Conservation (phyloP, 2,888 invertebrate species). For the Tetragonula carbonaria region DNA sequence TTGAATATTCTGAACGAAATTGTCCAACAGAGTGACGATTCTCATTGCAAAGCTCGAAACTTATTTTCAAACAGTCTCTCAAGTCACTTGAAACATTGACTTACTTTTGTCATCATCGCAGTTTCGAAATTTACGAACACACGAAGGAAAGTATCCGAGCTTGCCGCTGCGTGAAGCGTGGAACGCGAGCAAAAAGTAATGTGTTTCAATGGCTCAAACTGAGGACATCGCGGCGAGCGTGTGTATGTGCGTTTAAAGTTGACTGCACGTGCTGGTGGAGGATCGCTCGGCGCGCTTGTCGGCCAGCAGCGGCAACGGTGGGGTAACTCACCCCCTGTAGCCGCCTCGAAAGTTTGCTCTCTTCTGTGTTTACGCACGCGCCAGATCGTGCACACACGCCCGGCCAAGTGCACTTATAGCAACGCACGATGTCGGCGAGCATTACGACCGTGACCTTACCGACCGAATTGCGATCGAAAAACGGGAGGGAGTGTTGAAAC, state of each 20-base stretch:
- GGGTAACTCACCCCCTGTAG: conserved; percentile 58
- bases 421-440: conserved; percentile 32
- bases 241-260: conserved; percentile 46
- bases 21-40: neutral
- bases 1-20: neutral
- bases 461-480: conserved; percentile 43
- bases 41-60: neutral
- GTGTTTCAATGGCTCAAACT: conserved; percentile 30
- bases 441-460: conserved; percentile 71
- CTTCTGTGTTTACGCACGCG: conserved; percentile 69
- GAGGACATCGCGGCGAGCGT: conserved; percentile 18
- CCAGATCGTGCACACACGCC: conserved; percentile 51
- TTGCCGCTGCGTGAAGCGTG: neutral
- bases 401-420: conserved; percentile 37
- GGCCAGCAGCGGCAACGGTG: conserved; percentile 30
- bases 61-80: neutral
- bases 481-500: neutral
- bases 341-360: conserved; percentile 64
- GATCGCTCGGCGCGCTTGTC: conserved; percentile 48
- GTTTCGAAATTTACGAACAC: conserved; percentile 30
- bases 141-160: conserved; percentile 1
- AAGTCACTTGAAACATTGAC: neutral
- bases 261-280: conserved; percentile 45
- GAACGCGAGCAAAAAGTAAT: conserved; percentile 24
- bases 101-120: conserved; percentile 7